phyloP scores from a whole-genome alignment of 2,888 invertebrate species.

The Drosophila aldrichi region DNA sequence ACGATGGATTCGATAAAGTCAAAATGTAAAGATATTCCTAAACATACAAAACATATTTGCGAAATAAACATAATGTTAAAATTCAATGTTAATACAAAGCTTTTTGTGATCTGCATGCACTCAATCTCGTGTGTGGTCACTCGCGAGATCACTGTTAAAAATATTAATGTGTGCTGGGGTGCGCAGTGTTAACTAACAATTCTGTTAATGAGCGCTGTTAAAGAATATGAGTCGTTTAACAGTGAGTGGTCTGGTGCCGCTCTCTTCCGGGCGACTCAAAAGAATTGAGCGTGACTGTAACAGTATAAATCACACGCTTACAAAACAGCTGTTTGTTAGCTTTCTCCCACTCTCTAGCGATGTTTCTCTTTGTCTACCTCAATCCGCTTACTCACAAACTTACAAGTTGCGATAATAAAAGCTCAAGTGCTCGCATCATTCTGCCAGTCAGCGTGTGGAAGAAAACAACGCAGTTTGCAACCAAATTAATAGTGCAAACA shows the following conservation, averaged over 20 bases:
- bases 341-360: not conserved
- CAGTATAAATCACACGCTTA: not conserved
- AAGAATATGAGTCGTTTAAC: not conserved
- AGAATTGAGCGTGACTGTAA: not conserved
- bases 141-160: not conserved
- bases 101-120: not conserved
- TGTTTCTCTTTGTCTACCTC: not conserved
- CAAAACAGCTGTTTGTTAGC: conserved; percentile 42
- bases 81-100: conserved; percentile 34
- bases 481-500: conserved; percentile 1
- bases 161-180: not conserved
- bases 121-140: not conserved
- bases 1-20: conserved; percentile 31
- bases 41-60: conserved; percentile 46
- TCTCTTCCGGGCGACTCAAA: not conserved
- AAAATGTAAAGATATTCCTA: conserved; percentile 67
- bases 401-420: conserved; percentile 27
- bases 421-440: conserved; percentile 15
- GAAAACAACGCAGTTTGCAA: conserved; percentile 23
- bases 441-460: conserved; percentile 27
- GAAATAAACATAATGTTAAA: conserved; percentile 60
- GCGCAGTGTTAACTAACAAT: not conserved
- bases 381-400: not conserved
- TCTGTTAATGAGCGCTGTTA: not conserved
- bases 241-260: not conserved